Evolutionary conservation across 2,797 vertebrate species (phyloP), one percentile per base, ranked within the genome.

Genomic region (Scleropages formosus): DNA sequence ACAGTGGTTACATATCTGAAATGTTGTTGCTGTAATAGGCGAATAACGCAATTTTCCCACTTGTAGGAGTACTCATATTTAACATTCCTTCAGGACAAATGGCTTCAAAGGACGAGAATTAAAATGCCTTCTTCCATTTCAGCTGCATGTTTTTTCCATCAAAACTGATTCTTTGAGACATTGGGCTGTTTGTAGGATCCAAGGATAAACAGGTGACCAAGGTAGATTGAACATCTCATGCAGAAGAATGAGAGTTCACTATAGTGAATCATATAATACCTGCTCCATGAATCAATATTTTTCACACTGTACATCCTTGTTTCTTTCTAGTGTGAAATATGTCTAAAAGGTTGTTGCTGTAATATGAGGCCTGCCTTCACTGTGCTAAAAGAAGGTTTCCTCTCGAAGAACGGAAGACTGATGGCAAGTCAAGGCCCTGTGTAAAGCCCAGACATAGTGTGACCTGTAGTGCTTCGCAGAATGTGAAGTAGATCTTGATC

Each of bases 101-200:
- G 62, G 47, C 44, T 63, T 63, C 59, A 71, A 66, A 66, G 62
- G 39, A 44, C 22, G 49, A 65, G 62, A 72, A 60, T 65, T 26
- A 16, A 58, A 67, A 67, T 60, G 62, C 51, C 39, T 67, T 26
- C 53, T 77, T 73, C 71, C 70, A 72, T 63, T 49, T 62, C 26
- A 3, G 27, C 67, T 8, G 10, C 39, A 53, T 66, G 15, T 62
- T 68, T 62, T 20, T 60, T 76, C 67, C 67, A 20, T 70, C 68
- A 62, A 47, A 76, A 70, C 22, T 70, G 59, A 70, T 75, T 69
- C 65, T 11, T 27, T 58, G 47, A 71, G 67, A 70, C 66, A 72
- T 62, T 62, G 44, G 31, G 31, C 58, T 4, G 58, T 56, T 76
- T 9, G 20, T 62, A 66, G 58, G 66, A 71, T 46, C 46, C 8